Conservation (phyloP, 2,888 invertebrate genomes). For the Tinea semifulvella region DNA sequence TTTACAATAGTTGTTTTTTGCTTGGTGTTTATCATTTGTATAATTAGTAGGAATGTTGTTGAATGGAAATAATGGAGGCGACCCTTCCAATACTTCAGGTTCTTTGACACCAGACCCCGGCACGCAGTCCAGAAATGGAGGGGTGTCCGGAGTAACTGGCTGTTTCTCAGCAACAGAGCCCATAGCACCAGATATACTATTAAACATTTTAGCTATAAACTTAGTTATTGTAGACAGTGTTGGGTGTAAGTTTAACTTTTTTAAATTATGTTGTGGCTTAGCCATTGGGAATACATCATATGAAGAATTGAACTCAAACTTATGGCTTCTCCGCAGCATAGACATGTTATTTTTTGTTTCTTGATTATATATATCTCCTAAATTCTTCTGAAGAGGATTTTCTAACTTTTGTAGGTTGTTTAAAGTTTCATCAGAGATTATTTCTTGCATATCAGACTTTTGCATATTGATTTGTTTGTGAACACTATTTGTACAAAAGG, state of each 20-base stretch:
- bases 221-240: constrained; percentile 3
- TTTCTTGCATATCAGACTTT: constrained; percentile 34
- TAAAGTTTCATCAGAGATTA: constrained; percentile 34
- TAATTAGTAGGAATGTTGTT: constrained; percentile 13
- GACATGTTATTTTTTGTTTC: constrained; percentile 13
- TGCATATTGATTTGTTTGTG: constrained; percentile 15
- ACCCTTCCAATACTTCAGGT: constrained; percentile 12
- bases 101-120: not conserved
- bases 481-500: constrained; percentile 34
- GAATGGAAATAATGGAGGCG: constrained; percentile 24
- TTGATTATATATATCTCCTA: constrained; percentile 41
- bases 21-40: constrained; percentile 30
- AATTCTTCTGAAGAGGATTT: constrained; percentile 47
- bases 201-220: constrained; percentile 19
- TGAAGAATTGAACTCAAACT: not conserved
- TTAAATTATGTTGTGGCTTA: not conserved
- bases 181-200: constrained; percentile 38
- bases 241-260: not conserved
- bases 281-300: not conserved
- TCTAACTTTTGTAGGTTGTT: constrained; percentile 41
- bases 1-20: constrained; percentile 17
- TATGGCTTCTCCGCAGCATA: too few relatives aligned
- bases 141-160: constrained; percentile 25
- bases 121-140: constrained; percentile 15
- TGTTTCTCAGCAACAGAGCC: constrained; percentile 30